phyloP scores from a whole-genome alignment of 2,797 vertebrate genomes.

The Phrynocephalus vlangalii region DNA sequence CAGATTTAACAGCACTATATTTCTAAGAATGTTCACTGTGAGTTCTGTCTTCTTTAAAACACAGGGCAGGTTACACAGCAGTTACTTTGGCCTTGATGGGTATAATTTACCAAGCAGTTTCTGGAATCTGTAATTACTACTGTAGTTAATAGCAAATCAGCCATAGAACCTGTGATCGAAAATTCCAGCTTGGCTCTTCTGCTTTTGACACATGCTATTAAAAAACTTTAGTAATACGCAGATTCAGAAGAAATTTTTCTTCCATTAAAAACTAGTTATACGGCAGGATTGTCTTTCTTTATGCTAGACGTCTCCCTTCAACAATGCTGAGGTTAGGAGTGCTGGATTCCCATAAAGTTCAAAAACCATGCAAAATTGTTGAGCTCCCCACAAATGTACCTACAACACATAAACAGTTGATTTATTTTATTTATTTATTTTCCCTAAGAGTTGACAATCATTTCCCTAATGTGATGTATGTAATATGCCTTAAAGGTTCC shows the following conservation, averaged over 20 bases:
- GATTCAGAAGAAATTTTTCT: slow-evolving; percentile 40
- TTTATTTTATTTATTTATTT: too few species aligned
- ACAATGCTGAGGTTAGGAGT: too few species aligned
- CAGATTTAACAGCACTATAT: slow-evolving; percentile 7
- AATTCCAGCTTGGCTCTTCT: slow-evolving; percentile 26
- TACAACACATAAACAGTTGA: too few species aligned
- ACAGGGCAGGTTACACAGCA: slow-evolving; percentile 38
- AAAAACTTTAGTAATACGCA: slow-evolving; percentile 3
- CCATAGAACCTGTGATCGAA: slow-evolving; percentile 26
- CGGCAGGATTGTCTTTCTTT: background rate
- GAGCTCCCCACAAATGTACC: too few species aligned
- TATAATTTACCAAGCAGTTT: slow-evolving; percentile 47
- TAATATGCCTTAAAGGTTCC: too few species aligned
- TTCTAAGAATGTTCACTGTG: slow-evolving; percentile 7
- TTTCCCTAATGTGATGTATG: too few species aligned
- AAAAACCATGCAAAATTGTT: too few species aligned
- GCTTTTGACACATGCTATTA: slow-evolving; percentile 29
- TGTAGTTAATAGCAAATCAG: slow-evolving; percentile 60
- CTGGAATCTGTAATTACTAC: slow-evolving; percentile 7
- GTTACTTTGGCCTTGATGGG: slow-evolving; percentile 44
- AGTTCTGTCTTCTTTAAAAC: slow-evolving; percentile 43
- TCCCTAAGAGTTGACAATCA: background rate
- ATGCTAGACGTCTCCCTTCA: too few species aligned
- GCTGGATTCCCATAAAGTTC: too few species aligned
- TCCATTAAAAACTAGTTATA: background rate